Conservation (phyloP, 2,113 vertebrate species). For the Panthera tigris region DNA sequence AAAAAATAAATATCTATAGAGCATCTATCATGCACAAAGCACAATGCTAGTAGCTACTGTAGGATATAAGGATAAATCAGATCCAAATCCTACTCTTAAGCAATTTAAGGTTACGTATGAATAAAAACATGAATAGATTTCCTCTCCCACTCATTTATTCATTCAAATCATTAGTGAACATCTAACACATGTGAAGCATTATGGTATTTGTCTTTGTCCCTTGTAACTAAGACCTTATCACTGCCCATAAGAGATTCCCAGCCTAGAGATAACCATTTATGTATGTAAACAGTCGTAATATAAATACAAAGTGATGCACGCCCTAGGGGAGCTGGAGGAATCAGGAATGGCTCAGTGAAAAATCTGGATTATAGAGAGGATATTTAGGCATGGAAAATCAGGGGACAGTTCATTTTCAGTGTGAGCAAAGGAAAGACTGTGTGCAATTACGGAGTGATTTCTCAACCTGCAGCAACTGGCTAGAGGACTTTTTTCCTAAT, state of each 20-base stretch:
- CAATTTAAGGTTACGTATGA: neutral
- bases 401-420: neutral
- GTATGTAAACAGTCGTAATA: neutral
- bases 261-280: neutral
- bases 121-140: neutral
- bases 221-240: conserved; percentile 10
- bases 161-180: neutral
- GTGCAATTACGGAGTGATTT: neutral
- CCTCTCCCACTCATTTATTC: neutral
- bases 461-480: neutral
- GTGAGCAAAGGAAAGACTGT: neutral
- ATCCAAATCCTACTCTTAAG: neutral
- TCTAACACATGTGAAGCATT: neutral
- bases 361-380: neutral
- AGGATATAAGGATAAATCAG: neutral
- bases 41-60: neutral
- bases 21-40: neutral
- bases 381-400: neutral
- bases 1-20: neutral
- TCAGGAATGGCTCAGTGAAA: neutral
- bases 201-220: neutral
- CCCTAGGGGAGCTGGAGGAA: neutral
- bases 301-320: neutral
- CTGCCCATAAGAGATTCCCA: neutral
- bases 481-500: neutral